Conservation (phyloP, 1,140 invertebrate genomes). For the Aporrectodea caliginosa region DNA sequence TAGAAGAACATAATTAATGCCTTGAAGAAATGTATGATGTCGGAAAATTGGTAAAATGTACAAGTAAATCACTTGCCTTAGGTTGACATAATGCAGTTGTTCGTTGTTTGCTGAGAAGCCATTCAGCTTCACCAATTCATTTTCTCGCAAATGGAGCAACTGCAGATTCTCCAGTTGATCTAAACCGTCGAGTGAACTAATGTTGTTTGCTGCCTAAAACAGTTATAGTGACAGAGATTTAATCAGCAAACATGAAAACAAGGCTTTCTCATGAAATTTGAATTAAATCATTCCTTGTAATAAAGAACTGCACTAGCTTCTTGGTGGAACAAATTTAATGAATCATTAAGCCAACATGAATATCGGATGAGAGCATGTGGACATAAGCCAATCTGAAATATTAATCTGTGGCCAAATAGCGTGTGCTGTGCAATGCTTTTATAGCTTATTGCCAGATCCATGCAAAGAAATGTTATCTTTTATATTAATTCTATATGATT, state of each 20-base stretch:
- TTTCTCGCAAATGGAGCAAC: neutral
- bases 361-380: neutral
- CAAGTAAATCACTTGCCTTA: neutral
- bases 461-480: too few species aligned
- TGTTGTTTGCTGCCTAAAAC: neutral
- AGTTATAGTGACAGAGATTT: neutral
- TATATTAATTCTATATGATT: too few species aligned
- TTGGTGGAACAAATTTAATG: neutral
- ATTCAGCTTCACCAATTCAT: neutral
- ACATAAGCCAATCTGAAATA: too few species aligned
- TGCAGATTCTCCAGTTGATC: neutral
- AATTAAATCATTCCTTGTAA: neutral
- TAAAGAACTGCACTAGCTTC: neutral
- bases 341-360: neutral
- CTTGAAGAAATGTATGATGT: neutral
- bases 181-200: neutral
- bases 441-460: too few species aligned
- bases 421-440: too few species aligned
- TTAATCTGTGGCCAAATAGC: too few species aligned
- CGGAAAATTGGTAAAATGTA: too few species aligned
- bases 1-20: neutral
- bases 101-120: neutral
- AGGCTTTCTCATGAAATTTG: too few species aligned
- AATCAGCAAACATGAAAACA: neutral
- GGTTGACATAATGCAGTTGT: neutral